A percentile compares a stretch with the other conserved stretches of the same genome.
Evolutionary conservation across 2,113 vertebrate species (phyloP).

Genomic region (Triplophysa tibetana): DNA sequence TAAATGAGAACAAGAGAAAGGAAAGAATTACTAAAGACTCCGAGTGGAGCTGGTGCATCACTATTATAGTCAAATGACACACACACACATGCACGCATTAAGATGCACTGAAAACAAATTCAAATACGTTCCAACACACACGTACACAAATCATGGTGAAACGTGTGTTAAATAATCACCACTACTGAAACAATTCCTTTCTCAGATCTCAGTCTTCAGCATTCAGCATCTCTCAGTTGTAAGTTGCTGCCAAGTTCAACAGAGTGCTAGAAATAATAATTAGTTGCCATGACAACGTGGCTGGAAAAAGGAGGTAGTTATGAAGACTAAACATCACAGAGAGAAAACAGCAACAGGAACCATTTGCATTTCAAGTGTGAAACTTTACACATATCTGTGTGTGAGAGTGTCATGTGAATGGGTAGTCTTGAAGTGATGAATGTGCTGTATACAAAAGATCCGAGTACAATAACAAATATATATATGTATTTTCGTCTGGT

Average conservation of each 20-base stretch:
- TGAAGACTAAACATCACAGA: conserved; percentile 46
- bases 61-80: conserved; percentile 14
- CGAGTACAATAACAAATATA: neutral
- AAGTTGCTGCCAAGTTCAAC: conserved; percentile 58
- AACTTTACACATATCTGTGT: conserved; percentile 33
- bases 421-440: neutral
- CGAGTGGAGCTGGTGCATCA: conserved; percentile 19
- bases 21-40: conserved; percentile 1
- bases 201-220: conserved; percentile 33
- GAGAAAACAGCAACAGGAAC: conserved; percentile 43
- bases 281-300: conserved; percentile 53
- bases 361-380: conserved; percentile 53
- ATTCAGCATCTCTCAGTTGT: conserved; percentile 38
- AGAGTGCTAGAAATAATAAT: conserved; percentile 58
- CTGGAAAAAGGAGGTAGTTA: conserved; percentile 40
- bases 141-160: neutral
- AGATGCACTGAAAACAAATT: conserved; percentile 36
- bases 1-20: neutral
- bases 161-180: conserved; percentile 30
- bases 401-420: neutral
- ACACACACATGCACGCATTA: conserved; percentile 16
- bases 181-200: conserved; percentile 32
- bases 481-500: too few species aligned
- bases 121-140: conserved; percentile 27
- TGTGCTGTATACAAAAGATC: neutral